Conservation (phyloP, 1,140 invertebrate genomes). For the Manduca sexta region DNA sequence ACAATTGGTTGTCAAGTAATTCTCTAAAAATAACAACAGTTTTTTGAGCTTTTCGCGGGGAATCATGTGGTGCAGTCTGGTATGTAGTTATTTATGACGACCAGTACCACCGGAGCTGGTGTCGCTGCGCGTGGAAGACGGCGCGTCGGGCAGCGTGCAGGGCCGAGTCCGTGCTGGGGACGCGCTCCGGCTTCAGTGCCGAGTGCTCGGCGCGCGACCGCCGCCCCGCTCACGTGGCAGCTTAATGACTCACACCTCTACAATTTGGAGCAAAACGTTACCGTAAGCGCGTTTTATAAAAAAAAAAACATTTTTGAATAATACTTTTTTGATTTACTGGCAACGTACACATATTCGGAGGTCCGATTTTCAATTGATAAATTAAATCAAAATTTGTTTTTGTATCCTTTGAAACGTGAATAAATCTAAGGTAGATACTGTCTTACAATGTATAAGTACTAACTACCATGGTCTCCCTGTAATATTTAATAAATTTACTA, state of each 20-base stretch:
- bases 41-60: too few relatives aligned
- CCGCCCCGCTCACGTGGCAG: constrained; percentile 42
- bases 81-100: too few relatives aligned
- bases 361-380: background rate
- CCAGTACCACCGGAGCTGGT: constrained; percentile 54
- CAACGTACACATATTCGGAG: background rate
- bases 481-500: too few relatives aligned
- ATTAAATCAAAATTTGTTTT: background rate
- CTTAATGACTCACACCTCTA: constrained; percentile 33
- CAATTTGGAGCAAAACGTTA: constrained; percentile 48
- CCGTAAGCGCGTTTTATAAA: constrained; percentile 38
- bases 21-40: too few relatives aligned
- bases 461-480: too few relatives aligned
- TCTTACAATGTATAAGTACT: too few relatives aligned
- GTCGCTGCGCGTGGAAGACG: constrained; percentile 25
- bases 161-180: constrained; percentile 31
- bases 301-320: background rate
- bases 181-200: constrained; percentile 38
- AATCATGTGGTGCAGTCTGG: too few relatives aligned
- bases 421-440: background rate
- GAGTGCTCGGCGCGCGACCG: constrained; percentile 51
- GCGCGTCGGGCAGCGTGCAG: constrained; percentile 12
- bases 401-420: background rate
- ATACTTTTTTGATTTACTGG: background rate
- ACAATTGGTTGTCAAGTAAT: too few relatives aligned